These are phyloP conservation scores for Melanostoma scalare DNA, from an alignment of 2,888 invertebrate genomes.

Conservation along the genomic window DNA sequence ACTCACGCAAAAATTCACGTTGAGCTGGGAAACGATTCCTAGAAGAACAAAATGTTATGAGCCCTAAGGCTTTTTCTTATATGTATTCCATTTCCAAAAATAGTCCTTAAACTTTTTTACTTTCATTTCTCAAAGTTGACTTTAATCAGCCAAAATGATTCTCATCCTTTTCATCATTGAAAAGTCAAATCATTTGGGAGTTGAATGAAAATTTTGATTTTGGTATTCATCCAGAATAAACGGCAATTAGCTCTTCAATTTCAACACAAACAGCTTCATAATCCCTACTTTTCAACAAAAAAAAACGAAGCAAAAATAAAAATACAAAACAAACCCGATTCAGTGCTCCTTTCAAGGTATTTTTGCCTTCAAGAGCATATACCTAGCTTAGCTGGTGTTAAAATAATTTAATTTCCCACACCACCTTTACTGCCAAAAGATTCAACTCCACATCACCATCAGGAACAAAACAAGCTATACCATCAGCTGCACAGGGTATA, in stretches of 20 bases:
- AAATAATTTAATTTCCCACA: slow-evolving; percentile 40
- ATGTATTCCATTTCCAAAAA: too few species aligned
- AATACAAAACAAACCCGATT: slow-evolving; percentile 1
- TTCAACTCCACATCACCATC: background rate
- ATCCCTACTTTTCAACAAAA: background rate
- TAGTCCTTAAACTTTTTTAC: too few species aligned
- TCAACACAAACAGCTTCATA: slow-evolving; percentile 8
- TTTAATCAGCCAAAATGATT: too few species aligned
- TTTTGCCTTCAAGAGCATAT: slow-evolving; percentile 1
- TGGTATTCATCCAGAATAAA: slow-evolving; percentile 17
- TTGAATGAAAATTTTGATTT: background rate
- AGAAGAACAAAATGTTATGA: too few species aligned
- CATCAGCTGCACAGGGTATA: slow-evolving; percentile 20
- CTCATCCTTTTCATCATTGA: background rate
- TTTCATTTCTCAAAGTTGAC: too few species aligned
- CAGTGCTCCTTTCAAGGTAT: background rate
- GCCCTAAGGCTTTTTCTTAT: too few species aligned
- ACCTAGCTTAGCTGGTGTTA: slow-evolving; percentile 3
- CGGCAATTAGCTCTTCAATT: slow-evolving; percentile 35
- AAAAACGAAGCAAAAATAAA: background rate
- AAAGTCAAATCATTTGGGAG: slow-evolving; percentile 1
- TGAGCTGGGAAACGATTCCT: too few species aligned
- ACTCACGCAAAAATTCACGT: too few species aligned
- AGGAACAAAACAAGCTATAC: slow-evolving; percentile 12
- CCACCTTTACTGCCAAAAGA: slow-evolving; percentile 2